A percentile compares a stretch with the other conserved stretches of the same genome.
phyloP scores from a whole-genome alignment of 2,113 vertebrate genomes.

The Anoura caudifer region DNA sequence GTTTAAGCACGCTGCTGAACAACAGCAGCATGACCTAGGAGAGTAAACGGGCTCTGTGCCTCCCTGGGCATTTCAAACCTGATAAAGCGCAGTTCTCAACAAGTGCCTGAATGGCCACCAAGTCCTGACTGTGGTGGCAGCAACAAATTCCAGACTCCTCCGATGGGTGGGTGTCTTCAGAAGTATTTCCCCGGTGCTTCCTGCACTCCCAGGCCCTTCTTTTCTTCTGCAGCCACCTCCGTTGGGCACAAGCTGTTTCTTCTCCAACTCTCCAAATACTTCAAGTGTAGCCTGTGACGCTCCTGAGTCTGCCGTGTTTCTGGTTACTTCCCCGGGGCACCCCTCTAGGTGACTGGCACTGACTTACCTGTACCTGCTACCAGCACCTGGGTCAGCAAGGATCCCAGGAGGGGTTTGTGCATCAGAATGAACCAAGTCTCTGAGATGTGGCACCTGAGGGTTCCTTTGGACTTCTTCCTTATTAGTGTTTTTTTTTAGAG shows the following conservation, averaged over 20 bases:
- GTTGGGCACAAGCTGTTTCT: not conserved
- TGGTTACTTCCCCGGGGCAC: not conserved
- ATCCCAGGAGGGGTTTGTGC: not conserved
- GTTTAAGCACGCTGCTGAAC: not conserved
- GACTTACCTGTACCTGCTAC: not conserved
- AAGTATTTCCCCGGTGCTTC: not conserved
- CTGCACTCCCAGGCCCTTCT: not conserved
- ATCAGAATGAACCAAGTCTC: not conserved
- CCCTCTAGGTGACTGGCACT: too few relatives aligned
- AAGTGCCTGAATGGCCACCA: not conserved
- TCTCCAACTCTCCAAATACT: not conserved
- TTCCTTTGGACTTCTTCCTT: not conserved
- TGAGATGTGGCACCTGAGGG: not conserved
- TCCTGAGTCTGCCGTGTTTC: not conserved
- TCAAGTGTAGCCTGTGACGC: not conserved
- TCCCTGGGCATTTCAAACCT: not conserved
- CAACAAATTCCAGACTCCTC: not conserved
- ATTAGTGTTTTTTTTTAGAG: not conserved
- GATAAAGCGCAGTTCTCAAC: not conserved
- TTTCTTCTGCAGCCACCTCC: not conserved
- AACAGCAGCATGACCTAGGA: not conserved
- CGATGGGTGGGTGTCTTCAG: fast-evolving
- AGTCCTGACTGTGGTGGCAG: not conserved
- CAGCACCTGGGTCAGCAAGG: not conserved
- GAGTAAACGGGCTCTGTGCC: too few relatives aligned